Evolutionary conservation across 1,140 invertebrate genomes (phyloP), one percentile per base, ranked within the genome.

Genomic region (Pseudoatta argentina): DNA sequence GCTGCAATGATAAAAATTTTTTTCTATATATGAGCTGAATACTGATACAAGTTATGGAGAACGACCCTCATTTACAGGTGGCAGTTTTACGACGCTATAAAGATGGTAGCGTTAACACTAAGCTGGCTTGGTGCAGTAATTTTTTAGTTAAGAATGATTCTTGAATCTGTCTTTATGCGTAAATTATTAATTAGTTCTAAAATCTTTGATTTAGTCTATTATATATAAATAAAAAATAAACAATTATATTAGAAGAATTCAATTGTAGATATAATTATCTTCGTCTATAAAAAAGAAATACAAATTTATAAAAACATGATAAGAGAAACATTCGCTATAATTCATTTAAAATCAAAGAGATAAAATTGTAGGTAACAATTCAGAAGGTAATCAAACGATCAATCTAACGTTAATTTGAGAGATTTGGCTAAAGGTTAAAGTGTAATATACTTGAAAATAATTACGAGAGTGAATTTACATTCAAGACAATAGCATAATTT

Each of bases 11-110:
- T 44, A 44, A 44, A 44, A 44, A 44, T 44, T 44, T 10, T 8
- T 44, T 44, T 44, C 39, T 10, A 10, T 44, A 8, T 10, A 44
- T 44, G 51, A 53, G 82, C 5, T 34, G 24, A 48, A 48, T 30
- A 21, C 48, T 53, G 16, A 72, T 85, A 77, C 57, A 90, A 88
- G 88, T 90, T 90, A 90, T 90, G 86, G 85, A 12, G 34, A 44
- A 16, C 69, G 21, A 63, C 57, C 63, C 72, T 76, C 61, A 77
- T 87, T 87, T 77, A 63, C 2, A 53, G 39, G 39, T 44, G 39
- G 24, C 79, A 81, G 71, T 87, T 72, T 79, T 86, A 61, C 69
- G 44, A 69, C 21, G n/a, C 12, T 34, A 44, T 44, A 44, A 34
- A 18, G 3, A 86, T 57, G 30, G 0, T n/a, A 55, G 14, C 18